Percentiles rank a stretch among this genome's conserved stretches.
These are phyloP conservation scores for Drosophila emarginata DNA, from an alignment of 2,888 invertebrate species.

Conservation along the genomic window DNA sequence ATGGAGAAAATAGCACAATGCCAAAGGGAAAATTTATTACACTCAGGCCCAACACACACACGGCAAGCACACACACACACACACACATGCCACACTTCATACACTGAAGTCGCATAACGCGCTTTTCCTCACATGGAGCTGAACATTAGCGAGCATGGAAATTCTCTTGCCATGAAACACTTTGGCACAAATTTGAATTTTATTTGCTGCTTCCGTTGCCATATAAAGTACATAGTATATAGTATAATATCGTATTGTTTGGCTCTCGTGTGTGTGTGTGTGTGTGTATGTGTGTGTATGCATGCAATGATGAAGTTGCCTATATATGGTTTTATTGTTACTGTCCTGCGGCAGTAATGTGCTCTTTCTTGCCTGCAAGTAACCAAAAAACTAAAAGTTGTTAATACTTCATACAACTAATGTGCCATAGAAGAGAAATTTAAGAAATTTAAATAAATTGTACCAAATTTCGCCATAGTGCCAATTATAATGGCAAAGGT, in stretches of 20 bases:
- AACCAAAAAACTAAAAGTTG: conserved; percentile 68
- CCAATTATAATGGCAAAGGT: background rate
- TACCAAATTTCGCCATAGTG: too few relatives aligned
- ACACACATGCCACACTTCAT: conserved; percentile 6
- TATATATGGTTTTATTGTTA: conserved; percentile 45
- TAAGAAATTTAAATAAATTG: conserved; percentile 26
- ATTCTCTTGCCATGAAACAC: conserved; percentile 65
- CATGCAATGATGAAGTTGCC: conserved; percentile 2
- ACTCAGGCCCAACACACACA: conserved; percentile 8
- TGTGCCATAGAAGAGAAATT: conserved; percentile 53
- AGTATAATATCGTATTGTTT: conserved; percentile 59
- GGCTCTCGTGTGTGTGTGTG: conserved; percentile 29
- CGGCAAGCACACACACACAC: conserved; percentile 17
- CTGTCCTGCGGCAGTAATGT: conserved; percentile 40
- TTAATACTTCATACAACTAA: conserved; percentile 66
- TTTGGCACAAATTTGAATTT: conserved; percentile 78
- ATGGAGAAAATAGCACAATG: conserved; percentile 46
- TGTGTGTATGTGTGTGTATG: conserved; percentile 11
- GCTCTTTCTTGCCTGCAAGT: conserved; percentile 39
- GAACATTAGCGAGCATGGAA: conserved; percentile 57
- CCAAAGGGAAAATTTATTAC: conserved; percentile 61
- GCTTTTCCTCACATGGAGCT: conserved; percentile 35
- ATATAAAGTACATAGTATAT: conserved; percentile 5
- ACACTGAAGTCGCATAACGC: conserved; percentile 50
- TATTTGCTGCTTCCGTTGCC: conserved; percentile 74